These are phyloP conservation scores for Chrysemys picta DNA, from an alignment of 2,113 vertebrate species.

Conservation along the genomic window DNA sequence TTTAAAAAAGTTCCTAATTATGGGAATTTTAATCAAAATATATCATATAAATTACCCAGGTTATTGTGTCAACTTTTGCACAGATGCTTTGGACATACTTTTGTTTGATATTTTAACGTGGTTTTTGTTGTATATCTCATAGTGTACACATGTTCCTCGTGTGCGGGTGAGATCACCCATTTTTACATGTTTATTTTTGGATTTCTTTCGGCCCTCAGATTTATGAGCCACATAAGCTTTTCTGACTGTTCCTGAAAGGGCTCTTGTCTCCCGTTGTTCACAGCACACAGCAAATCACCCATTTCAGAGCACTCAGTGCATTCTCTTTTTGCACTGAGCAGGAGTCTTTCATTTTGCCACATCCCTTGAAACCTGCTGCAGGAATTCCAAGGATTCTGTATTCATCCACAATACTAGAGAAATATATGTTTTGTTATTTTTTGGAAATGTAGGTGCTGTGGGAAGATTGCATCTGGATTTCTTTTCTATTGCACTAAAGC, in stretches of 20 bases:
- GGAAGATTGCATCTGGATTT: background rate
- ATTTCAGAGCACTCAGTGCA: slow-evolving; percentile 9
- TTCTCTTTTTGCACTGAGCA: slow-evolving; percentile 6
- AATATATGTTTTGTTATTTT: background rate
- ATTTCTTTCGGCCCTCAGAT: slow-evolving; percentile 36
- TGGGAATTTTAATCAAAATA: background rate
- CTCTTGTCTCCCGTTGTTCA: slow-evolving; percentile 45
- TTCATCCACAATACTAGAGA: slow-evolving; percentile 24
- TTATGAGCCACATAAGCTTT: slow-evolving; percentile 63
- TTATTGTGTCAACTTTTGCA: background rate
- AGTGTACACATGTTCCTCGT: background rate
- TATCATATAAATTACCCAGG: background rate
- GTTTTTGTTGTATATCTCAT: no score
- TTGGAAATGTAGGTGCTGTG: background rate
- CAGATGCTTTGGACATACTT: background rate
- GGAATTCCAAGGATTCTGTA: slow-evolving; percentile 49
- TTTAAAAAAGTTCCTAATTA: background rate
- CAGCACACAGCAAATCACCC: slow-evolving; percentile 49
- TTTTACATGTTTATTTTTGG: background rate
- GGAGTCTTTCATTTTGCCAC: slow-evolving; percentile 32
- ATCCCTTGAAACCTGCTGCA: background rate
- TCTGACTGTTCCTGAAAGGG: slow-evolving; percentile 60
- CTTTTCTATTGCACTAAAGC: background rate
- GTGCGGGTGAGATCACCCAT: background rate
- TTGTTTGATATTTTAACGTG: background rate